phyloP scores from a whole-genome alignment of 2,888 invertebrate genomes.

The Dromius quadrimaculatus region DNA sequence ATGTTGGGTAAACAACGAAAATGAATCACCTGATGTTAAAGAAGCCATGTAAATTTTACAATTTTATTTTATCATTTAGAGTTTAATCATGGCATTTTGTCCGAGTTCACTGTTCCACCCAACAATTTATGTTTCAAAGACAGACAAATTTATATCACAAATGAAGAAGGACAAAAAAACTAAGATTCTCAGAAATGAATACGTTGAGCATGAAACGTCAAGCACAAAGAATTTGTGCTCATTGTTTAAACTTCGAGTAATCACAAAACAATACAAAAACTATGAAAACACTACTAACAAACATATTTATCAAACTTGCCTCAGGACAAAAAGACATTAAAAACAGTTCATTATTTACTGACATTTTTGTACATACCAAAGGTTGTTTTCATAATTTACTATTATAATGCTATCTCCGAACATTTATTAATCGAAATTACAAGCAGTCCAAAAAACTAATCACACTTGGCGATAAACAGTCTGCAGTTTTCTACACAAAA shows the following conservation, averaged over 20 bases:
- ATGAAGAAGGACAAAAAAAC: conserved; percentile 30
- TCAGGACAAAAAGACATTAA: conserved; percentile 31
- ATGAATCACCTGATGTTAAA: conserved; percentile 51
- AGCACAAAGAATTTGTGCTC: conserved; percentile 24
- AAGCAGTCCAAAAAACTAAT: conserved; percentile 41
- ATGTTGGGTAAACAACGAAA: conserved; percentile 45
- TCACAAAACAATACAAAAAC: conserved; percentile 29
- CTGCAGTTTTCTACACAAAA: conserved; percentile 41
- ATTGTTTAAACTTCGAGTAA: conserved; percentile 21
- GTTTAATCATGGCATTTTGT: too few species aligned
- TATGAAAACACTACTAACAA: conserved; percentile 45
- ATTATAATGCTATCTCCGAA: not conserved
- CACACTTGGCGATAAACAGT: conserved; percentile 40
- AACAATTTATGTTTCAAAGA: not conserved
- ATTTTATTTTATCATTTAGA: conserved; percentile 5
- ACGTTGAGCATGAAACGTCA: conserved; percentile 18
- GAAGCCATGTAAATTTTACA: conserved; percentile 50
- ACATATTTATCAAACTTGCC: conserved; percentile 47
- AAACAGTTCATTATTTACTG: conserved; percentile 29
- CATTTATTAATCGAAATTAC: conserved; percentile 33
- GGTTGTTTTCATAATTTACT: conserved; percentile 35
- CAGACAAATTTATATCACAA: conserved; percentile 27
- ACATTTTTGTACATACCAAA: conserved; percentile 42
- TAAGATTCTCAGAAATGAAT: conserved; percentile 9
- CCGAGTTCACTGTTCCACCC: not conserved